Conservation (phyloP, 2,797 vertebrate genomes). For the Schizopygopsis pylzovi region DNA sequence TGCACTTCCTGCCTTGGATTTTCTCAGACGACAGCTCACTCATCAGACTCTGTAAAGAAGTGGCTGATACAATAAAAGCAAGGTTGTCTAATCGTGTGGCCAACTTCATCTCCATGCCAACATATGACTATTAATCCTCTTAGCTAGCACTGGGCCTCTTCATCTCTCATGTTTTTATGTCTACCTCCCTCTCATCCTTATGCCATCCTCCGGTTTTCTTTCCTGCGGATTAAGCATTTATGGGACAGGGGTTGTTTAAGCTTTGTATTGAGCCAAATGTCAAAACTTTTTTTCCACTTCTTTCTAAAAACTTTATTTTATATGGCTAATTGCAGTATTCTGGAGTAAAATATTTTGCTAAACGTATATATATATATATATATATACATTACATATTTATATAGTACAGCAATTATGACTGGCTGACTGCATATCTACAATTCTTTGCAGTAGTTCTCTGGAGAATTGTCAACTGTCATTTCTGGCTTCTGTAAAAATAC, state of each 20-base stretch:
- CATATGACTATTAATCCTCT: slow-evolving; percentile 59
- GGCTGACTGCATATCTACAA: neutral
- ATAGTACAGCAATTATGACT: neutral
- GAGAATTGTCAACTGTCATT: neutral
- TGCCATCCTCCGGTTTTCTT: neutral
- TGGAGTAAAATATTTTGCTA: neutral
- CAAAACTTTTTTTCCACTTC: neutral
- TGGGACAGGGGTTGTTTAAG: slow-evolving; percentile 21
- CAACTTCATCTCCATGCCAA: slow-evolving; percentile 58
- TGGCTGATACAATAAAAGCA: slow-evolving; percentile 48
- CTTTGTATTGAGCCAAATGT: slow-evolving; percentile 2
- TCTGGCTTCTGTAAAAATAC: neutral
- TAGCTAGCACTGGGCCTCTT: slow-evolving; percentile 47
- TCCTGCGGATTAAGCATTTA: slow-evolving; percentile 29
- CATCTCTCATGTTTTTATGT: slow-evolving; percentile 31
- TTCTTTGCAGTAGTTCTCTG: neutral
- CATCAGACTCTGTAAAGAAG: slow-evolving; percentile 42
- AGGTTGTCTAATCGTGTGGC: slow-evolving; percentile 48
- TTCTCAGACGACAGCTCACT: slow-evolving; percentile 45
- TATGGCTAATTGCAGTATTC: neutral
- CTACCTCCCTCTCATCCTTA: slow-evolving; percentile 9
- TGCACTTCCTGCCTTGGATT: slow-evolving; percentile 45
- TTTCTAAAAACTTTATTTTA: neutral
- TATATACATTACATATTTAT: too few species aligned
- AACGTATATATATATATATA: neutral